phyloP scores from a whole-genome alignment of 1,140 invertebrate species.

The Hormaphis cornu region DNA sequence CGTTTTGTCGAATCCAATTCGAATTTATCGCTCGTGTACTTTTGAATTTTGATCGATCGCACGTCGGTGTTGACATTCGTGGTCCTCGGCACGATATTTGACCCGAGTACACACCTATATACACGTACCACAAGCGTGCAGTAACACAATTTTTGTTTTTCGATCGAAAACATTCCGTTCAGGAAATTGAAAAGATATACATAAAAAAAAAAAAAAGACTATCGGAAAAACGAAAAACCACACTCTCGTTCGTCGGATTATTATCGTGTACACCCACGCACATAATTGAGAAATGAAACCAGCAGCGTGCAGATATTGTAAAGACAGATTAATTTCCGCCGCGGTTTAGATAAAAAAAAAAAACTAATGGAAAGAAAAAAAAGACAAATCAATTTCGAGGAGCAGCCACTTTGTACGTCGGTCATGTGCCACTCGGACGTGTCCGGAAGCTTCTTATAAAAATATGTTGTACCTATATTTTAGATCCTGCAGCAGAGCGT shows the following conservation, averaged over 20 bases:
- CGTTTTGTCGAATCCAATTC: neutral
- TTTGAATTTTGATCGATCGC: slow-evolving; percentile 9
- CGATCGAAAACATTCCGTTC: neutral
- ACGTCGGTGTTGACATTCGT: neutral
- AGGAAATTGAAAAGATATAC: slow-evolving; percentile 26
- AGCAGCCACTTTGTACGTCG: neutral
- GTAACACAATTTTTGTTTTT: neutral
- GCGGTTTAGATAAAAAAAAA: neutral
- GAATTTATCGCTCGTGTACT: neutral
- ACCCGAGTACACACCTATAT: neutral
- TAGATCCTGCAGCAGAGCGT: too few species aligned
- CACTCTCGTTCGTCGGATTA: neutral
- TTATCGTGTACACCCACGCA: neutral
- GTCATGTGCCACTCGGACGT: neutral
- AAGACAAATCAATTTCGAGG: neutral
- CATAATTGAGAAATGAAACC: too few species aligned
- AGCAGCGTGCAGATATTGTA: too few species aligned
- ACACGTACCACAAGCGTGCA: neutral
- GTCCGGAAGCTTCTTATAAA: neutral
- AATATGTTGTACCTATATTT: too few species aligned
- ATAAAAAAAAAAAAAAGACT: slow-evolving; percentile 7
- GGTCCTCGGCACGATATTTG: too few species aligned
- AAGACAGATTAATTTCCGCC: slow-evolving; percentile 13
- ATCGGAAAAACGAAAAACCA: neutral
- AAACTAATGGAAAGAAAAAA: neutral